Percentiles rank a stretch among this genome's conserved stretches.
Conservation (phyloP, 2,113 vertebrate species). For the Dicaeum eximium region DNA sequence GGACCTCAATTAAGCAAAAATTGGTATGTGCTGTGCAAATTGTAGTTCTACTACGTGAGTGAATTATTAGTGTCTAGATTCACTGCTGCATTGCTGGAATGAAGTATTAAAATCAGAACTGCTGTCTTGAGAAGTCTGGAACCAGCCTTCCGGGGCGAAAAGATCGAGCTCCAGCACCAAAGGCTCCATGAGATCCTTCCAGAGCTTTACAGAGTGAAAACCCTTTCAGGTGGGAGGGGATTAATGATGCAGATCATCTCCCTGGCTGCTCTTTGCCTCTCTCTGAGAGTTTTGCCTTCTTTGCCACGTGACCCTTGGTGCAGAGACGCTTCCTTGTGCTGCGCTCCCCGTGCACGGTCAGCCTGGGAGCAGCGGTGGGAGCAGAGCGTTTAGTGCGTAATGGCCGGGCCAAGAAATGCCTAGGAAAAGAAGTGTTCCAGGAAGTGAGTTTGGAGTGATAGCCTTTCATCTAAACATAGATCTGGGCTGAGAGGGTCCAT, state of each 20-base stretch:
- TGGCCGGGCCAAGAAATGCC: background rate
- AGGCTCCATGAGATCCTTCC: rapidly evolving
- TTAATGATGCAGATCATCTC: rapidly evolving
- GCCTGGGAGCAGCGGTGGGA: background rate
- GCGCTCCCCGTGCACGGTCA: background rate
- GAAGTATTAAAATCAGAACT: background rate
- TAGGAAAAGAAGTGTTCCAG: background rate
- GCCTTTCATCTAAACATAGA: background rate
- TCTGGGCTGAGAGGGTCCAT: background rate
- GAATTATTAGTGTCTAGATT: background rate
- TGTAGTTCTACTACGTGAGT: background rate
- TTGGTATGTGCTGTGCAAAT: background rate
- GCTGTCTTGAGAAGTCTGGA: background rate
- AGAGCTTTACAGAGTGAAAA: background rate
- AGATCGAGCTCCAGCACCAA: rapidly evolving
- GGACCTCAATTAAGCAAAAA: background rate
- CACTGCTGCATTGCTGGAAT: background rate
- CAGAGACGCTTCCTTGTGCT: rapidly evolving
- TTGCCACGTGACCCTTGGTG: rapidly evolving
- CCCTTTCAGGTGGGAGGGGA: background rate
- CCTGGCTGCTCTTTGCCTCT: background rate
- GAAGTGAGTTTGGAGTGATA: background rate
- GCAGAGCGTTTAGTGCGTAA: rapidly evolving
- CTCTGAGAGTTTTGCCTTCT: background rate
- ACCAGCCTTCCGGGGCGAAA: background rate